Percentiles rank a stretch among this genome's conserved stretches.
Evolutionary conservation across 2,113 vertebrate species (phyloP).

Genomic region (Solea solea): DNA sequence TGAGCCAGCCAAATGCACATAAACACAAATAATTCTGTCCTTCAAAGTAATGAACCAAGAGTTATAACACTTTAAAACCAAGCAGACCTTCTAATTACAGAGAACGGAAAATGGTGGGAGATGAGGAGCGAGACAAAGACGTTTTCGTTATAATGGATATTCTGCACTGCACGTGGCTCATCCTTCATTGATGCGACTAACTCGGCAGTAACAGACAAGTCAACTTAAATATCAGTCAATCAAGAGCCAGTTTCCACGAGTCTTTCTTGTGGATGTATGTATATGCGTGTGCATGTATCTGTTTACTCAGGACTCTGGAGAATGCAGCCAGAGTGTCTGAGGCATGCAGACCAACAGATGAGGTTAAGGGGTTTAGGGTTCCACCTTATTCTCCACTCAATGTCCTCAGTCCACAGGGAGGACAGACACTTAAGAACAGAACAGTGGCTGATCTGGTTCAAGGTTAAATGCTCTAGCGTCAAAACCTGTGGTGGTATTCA

Average conservation of each 20-base stretch:
- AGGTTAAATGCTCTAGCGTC: slow-evolving; percentile 37
- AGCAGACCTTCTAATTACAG: slow-evolving; percentile 49
- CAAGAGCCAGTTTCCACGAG: slow-evolving; percentile 31
- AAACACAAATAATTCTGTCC: slow-evolving; percentile 18
- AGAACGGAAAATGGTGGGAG: slow-evolving; percentile 7
- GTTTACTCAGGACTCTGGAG: slow-evolving; percentile 66
- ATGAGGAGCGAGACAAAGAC: background rate
- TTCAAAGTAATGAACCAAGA: slow-evolving; percentile 38
- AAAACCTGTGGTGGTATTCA: slow-evolving; percentile 6
- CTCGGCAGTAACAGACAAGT: slow-evolving; percentile 1
- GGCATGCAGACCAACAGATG: slow-evolving; percentile 53
- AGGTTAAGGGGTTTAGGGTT: slow-evolving; percentile 67
- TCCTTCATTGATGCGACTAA: background rate
- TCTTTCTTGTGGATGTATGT: slow-evolving; percentile 3
- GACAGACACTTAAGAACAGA: slow-evolving; percentile 43
- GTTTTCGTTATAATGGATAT: slow-evolving; percentile 2
- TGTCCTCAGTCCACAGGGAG: slow-evolving; percentile 41
- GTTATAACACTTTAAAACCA: slow-evolving; percentile 43
- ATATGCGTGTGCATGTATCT: slow-evolving; percentile 23
- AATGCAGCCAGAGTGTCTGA: slow-evolving; percentile 67
- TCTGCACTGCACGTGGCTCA: slow-evolving; percentile 4
- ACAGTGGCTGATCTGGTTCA: slow-evolving; percentile 40
- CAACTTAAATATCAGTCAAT: slow-evolving; percentile 36
- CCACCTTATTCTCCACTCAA: slow-evolving; percentile 55
- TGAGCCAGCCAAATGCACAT: slow-evolving; percentile 20